Conservation (phyloP, 2,888 invertebrate species). For the Labia minor region DNA sequence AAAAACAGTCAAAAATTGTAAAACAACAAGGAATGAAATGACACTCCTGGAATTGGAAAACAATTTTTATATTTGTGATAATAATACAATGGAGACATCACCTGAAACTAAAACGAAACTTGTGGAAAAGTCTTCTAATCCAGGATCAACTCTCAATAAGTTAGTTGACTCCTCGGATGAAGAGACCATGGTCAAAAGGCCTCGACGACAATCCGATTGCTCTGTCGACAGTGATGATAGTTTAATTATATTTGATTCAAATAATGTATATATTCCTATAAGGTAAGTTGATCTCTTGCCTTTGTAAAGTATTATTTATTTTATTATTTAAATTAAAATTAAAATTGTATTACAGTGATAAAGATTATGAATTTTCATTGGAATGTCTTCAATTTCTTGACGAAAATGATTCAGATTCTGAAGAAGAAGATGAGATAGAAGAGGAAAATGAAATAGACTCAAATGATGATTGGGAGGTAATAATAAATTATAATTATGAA, state of each 20-base stretch:
- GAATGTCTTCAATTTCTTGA: slow-evolving; percentile 5
- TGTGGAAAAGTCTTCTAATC: not conserved
- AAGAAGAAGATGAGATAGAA: slow-evolving; percentile 18
- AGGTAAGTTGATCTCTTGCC: not conserved
- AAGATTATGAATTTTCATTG: not conserved
- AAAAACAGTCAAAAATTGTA: not conserved
- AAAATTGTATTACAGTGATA: not conserved
- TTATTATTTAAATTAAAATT: not conserved
- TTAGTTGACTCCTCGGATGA: not conserved
- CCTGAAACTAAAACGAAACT: not conserved
- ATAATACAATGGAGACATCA: not conserved
- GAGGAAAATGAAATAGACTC: slow-evolving; percentile 19
- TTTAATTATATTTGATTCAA: slow-evolving; percentile 27
- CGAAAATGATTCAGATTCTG: not conserved
- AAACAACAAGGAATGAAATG: not conserved
- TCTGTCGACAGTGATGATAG: slow-evolving; percentile 31
- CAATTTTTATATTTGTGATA: not conserved
- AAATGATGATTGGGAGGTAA: too few relatives aligned
- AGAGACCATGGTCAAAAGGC: not conserved
- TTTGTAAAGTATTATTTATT: not conserved
- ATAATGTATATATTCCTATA: not conserved
- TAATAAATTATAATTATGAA: too few relatives aligned
- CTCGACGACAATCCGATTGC: slow-evolving; percentile 27
- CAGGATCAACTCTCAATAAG: not conserved
- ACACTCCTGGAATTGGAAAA: not conserved